A percentile compares a stretch with the other conserved stretches of the same genome.
Conservation (phyloP, 2,888 invertebrate genomes). For the Formica aserva region DNA sequence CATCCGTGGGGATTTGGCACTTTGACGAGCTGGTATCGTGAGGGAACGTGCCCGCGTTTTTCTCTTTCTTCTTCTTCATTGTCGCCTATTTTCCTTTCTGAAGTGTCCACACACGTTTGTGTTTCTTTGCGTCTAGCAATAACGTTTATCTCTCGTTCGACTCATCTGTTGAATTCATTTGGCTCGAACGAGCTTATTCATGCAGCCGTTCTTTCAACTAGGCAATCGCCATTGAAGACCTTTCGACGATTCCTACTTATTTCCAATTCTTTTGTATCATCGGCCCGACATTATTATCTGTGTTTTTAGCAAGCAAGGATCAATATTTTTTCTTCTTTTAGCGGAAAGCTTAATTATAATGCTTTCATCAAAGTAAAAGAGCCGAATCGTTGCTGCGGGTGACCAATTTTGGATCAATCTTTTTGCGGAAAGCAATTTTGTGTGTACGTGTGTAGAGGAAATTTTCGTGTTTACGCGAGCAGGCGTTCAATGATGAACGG, state of each 20-base stretch:
- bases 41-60: constrained; percentile 52
- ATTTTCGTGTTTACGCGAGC: constrained; percentile 56
- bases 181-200: constrained; percentile 62
- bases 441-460: constrained; percentile 58
- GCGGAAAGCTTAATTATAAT: constrained; percentile 67
- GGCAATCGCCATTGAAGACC: constrained; percentile 51
- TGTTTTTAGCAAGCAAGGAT: constrained; percentile 61
- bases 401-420: constrained; percentile 37
- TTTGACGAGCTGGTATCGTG: constrained; percentile 72
- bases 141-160: constrained; percentile 19
- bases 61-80: constrained; percentile 4
- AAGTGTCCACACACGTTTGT: not conserved
- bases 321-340: constrained; percentile 61
- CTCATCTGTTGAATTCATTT: constrained; percentile 61
- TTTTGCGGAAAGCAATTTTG: constrained; percentile 65
- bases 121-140: not conserved
- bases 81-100: not conserved
- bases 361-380: constrained; percentile 49
- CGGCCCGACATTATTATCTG: constrained; percentile 60
- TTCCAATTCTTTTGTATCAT: constrained; percentile 69
- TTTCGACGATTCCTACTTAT: constrained; percentile 70
- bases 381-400: constrained; percentile 37
- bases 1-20: constrained; percentile 72
- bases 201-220: constrained; percentile 16
- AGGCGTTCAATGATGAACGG: constrained; percentile 31